Percentiles rank a stretch among this genome's conserved stretches.
phyloP scores from a whole-genome alignment of 2,888 invertebrate genomes.

The Drosophila nr. fundita region DNA sequence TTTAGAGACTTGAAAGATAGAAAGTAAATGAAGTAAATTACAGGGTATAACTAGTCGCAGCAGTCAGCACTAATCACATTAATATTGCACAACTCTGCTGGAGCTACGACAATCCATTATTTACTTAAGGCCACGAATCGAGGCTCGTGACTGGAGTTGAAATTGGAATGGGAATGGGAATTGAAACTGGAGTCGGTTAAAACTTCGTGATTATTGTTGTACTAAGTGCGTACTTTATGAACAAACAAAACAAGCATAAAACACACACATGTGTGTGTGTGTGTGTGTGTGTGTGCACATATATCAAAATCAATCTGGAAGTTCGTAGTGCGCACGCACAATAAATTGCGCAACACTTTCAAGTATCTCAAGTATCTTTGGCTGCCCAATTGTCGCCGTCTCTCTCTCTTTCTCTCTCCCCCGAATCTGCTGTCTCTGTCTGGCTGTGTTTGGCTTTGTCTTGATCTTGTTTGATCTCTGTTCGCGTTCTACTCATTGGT shows the following conservation, averaged over 20 bases:
- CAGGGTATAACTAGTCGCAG: not conserved
- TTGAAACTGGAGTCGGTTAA: not conserved
- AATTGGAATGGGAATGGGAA: conserved; percentile 1
- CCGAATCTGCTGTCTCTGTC: not conserved
- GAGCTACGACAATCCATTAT: not conserved
- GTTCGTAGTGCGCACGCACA: conserved; percentile 51
- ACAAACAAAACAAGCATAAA: not conserved
- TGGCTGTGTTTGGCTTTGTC: not conserved
- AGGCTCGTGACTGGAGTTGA: not conserved
- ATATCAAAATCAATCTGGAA: conserved; percentile 6
- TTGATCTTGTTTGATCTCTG: not conserved
- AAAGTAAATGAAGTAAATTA: not conserved
- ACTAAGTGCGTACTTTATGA: not conserved
- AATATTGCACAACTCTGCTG: not conserved
- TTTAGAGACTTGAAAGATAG: not conserved
- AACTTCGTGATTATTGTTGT: conserved; percentile 1
- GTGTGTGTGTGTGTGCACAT: not conserved
- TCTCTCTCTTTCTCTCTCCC: not conserved
- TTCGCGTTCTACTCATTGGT: not conserved
- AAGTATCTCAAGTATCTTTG: conserved; percentile 19
- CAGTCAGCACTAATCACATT: not conserved
- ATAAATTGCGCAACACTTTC: conserved; percentile 63
- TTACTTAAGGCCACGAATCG: not conserved
- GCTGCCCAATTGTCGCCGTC: not conserved
- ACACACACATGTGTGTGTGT: not conserved